Percentiles rank a stretch among this genome's conserved stretches.
Conservation (phyloP, 2,113 vertebrate genomes). For the Scomber scombrus region DNA sequence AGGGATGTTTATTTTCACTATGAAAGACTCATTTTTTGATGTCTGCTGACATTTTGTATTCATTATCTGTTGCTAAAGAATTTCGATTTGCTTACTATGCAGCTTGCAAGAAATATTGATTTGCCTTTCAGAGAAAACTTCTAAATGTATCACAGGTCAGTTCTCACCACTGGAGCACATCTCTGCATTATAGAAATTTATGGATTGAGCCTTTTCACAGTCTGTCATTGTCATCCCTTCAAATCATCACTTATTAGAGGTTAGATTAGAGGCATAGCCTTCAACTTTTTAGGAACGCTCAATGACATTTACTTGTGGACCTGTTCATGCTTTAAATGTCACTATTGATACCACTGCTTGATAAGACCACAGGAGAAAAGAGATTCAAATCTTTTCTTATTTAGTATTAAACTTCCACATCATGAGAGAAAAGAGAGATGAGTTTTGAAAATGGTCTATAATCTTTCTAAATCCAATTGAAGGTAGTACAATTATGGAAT, state of each 20-base stretch:
- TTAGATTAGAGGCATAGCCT: constrained; percentile 30
- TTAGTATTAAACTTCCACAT: constrained; percentile 28
- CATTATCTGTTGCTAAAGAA: constrained; percentile 77
- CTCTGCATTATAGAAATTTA: constrained; percentile 69
- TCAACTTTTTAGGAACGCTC: constrained; percentile 35
- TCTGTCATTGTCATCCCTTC: constrained; percentile 62
- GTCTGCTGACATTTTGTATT: constrained; percentile 75
- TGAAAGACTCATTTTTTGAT: constrained; percentile 56
- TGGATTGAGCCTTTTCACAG: constrained; percentile 57
- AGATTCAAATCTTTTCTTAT: constrained; percentile 21
- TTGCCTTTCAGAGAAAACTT: constrained; percentile 70
- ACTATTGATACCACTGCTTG: constrained; percentile 64
- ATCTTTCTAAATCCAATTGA: neutral
- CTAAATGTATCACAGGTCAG: constrained; percentile 71
- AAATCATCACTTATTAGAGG: constrained; percentile 66
- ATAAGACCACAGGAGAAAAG: constrained; percentile 19
- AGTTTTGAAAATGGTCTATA: neutral
- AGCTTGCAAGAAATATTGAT: constrained; percentile 79
- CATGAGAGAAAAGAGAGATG: neutral
- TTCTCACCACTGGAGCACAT: constrained; percentile 67
- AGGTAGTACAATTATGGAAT: constrained; percentile 9
- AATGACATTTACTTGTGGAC: constrained; percentile 68
- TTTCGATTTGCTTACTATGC: constrained; percentile 77
- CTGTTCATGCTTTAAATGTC: constrained; percentile 71
- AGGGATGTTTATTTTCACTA: constrained; percentile 52